Conservation (phyloP, 2,888 invertebrate genomes). For the Endotricha flammealis region DNA sequence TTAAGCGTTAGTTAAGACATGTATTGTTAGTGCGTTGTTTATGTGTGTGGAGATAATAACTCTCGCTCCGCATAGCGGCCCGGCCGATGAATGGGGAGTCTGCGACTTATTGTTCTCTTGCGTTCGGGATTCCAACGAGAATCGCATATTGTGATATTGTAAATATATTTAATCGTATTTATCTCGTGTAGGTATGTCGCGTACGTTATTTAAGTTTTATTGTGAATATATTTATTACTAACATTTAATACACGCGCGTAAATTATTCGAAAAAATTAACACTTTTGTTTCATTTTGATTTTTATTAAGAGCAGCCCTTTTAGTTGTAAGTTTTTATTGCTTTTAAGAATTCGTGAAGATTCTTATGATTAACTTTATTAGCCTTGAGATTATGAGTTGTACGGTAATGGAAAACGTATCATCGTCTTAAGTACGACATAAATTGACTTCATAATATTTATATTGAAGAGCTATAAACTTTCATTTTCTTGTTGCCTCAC, state of each 20-base stretch:
- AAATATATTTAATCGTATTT: slow-evolving; percentile 15
- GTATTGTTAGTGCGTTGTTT: slow-evolving; percentile 25
- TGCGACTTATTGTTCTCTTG: slow-evolving; percentile 67
- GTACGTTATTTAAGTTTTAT: slow-evolving; percentile 36
- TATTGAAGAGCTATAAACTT: slow-evolving; percentile 18
- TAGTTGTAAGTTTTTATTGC: slow-evolving; percentile 23
- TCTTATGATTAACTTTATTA: no score
- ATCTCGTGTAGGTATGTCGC: slow-evolving; percentile 13
- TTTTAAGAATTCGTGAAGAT: no score
- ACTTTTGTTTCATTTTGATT: slow-evolving; percentile 46
- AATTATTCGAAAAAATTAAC: slow-evolving; percentile 39
- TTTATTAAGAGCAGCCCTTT: slow-evolving; percentile 26
- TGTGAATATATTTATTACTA: slow-evolving; percentile 53
- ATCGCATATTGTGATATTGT: slow-evolving; percentile 40
- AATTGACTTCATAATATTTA: slow-evolving; percentile 11
- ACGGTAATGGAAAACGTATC: no score
- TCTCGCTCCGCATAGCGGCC: slow-evolving; percentile 50
- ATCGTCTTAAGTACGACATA: slow-evolving; percentile 20
- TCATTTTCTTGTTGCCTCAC: slow-evolving; percentile 16
- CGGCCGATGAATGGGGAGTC: slow-evolving; percentile 41
- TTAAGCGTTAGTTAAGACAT: slow-evolving; percentile 28
- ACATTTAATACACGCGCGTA: slow-evolving; percentile 58
- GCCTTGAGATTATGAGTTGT: no score
- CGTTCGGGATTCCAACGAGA: slow-evolving; percentile 23
- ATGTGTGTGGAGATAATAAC: slow-evolving; percentile 60